Evolutionary conservation across 2,113 vertebrate species (phyloP).

Genomic region (Galemys pyrenaicus): DNA sequence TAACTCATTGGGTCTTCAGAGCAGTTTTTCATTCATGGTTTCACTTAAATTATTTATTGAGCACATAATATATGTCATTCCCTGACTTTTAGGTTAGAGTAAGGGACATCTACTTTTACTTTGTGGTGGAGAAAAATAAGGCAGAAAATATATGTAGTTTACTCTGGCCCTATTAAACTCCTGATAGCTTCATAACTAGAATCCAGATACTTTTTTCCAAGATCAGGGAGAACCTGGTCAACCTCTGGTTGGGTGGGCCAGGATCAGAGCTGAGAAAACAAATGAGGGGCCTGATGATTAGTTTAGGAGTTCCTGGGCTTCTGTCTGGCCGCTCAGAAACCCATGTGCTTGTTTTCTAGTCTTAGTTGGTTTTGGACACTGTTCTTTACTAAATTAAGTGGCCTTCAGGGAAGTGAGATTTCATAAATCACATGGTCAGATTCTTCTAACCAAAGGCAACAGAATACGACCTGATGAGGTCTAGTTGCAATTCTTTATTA

Average conservation of each 20-base stretch:
- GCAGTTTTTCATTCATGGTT: neutral
- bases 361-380: neutral
- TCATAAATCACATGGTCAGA: neutral
- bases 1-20: neutral
- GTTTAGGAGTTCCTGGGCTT: neutral
- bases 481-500: neutral
- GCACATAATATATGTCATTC: neutral
- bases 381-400: neutral
- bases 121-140: neutral
- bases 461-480: neutral
- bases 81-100: neutral
- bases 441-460: neutral
- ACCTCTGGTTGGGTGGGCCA: neutral
- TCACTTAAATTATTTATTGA: neutral
- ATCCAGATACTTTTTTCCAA: neutral
- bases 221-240: neutral
- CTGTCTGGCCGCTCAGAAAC: neutral
- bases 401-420: neutral
- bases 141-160: neutral
- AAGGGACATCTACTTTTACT: neutral
- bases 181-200: neutral
- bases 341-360: neutral
- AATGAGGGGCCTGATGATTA: neutral
- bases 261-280: neutral
- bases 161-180: neutral